Base-by-base conservation (phyloP, 2,797 vertebrate genomes). In the Vireo griseus region DNA sequence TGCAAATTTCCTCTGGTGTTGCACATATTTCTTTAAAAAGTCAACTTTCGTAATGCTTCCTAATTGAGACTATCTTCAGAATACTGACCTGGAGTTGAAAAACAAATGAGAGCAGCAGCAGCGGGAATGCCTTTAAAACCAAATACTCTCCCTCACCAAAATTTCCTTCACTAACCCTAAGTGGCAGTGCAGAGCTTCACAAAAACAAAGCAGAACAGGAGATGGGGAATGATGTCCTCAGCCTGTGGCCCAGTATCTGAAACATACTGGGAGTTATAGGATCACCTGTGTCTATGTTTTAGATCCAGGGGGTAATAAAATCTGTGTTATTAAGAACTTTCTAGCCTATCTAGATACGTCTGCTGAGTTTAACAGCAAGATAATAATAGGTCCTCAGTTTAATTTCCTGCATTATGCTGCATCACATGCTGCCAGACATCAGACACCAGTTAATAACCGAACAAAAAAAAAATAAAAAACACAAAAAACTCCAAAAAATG, bases 191-290 rank as follows among this genome's bases (percentile, higher is more conserved):
- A 63, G 31, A 52, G 17, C 33, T 85, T 75, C 16, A 22, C 1
- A 10, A 35, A 55, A 21, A 8, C 18, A 16, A 8, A 73, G n/a
- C 14, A 71, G 40, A 77, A 31, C 9, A 13, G 48, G 29, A 74
- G 9, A 22, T 14, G 2, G 16, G 35, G 35, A 8, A 4, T 2
- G 4, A 44, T 40, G 25, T 59, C 57, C 7, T 22, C 8, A 67
- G 15, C 37, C 35, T 55, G 31, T 44, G 45, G 14, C 37, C 17
- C 0, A 0, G 11, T 35, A 4, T n/a, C 15, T 74, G 55, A 65
- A 35, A 37, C 6, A 9, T 19, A 13, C 8, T 3, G 13, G 19
- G 26, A 33, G 10, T n/a, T 58, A 61, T 4, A 73, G 25, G 18
- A 39, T 71, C 19, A 31, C 13, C 21, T 35, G 11, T 40, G 39